Base-by-base conservation (phyloP, 1,140 invertebrate species). In the Drosophila equinoxialis region DNA sequence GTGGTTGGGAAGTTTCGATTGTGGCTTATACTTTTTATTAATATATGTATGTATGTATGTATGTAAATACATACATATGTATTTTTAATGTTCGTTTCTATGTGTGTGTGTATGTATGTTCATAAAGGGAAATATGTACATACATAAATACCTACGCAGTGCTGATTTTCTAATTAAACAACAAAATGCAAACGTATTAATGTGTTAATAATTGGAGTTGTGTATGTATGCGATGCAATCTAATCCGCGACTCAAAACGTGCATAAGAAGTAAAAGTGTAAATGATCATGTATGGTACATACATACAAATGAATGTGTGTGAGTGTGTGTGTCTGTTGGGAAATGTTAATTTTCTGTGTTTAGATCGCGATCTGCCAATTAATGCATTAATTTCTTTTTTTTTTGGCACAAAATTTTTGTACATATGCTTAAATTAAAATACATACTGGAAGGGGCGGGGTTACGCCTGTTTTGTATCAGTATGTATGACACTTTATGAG, bases 201-300 rank as follows among this genome's bases (percentile, higher is more conserved):
- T 51, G 20, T 51, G 17, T 51, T 51, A 23, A 51, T 51, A 51
- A 51, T 51, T 51, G 17, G 6, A 51, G 45, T 14, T 23, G 45
- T 51, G 45, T 51, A 11, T 23, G 45, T 51, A 23, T n/a, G 45
- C 45, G 45, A 51, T 51, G 45, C 45, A 51, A 51, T 51, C 45
- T 51, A 51, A 23, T 23, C 45, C 45, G 45, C 45, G 17, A 51
- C 45, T 51, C 23, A 51, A 51, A 51, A 51, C 45, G 45, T 51
- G 45, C 45, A 51, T 51, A 51, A 51, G 45, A 51, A 51, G 45
- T 51, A 51, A 51, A 51, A 51, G 45, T 51, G 45, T 51, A 51
- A 51, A 51, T 51, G 45, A 51, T 51, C 45, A 51, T 51, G 17
- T 20, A 51, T 23, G 20, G 17, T 51, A 14, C 20, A 8, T n/a